Evolutionary conservation across 2,888 invertebrate genomes (phyloP).

Genomic region (Autographa pulchrina): DNA sequence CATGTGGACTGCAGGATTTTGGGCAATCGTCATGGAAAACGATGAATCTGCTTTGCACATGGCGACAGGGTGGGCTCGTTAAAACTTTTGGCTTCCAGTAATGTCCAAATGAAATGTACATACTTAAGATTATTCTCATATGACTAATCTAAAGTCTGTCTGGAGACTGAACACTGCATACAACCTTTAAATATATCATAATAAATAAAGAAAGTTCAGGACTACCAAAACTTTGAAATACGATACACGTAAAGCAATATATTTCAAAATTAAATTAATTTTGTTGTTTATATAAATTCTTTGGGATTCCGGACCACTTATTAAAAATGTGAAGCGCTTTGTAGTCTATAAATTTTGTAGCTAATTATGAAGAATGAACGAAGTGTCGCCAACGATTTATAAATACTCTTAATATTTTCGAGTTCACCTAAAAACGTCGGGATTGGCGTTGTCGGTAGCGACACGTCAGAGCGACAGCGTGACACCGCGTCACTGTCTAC

Average conservation of each 20-base stretch:
- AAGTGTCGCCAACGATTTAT: constrained; percentile 54
- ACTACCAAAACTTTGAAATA: constrained; percentile 28
- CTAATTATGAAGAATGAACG: constrained; percentile 64
- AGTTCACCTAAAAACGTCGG: constrained; percentile 74
- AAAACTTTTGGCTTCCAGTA: constrained; percentile 80
- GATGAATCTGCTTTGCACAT: constrained; percentile 85
- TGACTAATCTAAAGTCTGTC: constrained; percentile 43
- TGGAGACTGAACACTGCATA: constrained; percentile 13
- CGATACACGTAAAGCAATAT: constrained; percentile 29
- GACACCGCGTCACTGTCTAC: constrained; percentile 61
- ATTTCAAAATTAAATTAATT: constrained; percentile 43
- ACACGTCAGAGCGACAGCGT: constrained; percentile 45
- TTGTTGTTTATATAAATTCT: constrained; percentile 29
- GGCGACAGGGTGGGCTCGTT: constrained; percentile 72
- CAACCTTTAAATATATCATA: constrained; percentile 26
- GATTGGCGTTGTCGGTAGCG: constrained; percentile 61
- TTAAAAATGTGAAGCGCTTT: constrained; percentile 42
- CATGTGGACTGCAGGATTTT: constrained; percentile 86
- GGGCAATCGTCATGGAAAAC: constrained; percentile 73
- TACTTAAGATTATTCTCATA: constrained; percentile 42
- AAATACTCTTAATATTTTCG: constrained; percentile 69
- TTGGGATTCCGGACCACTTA: constrained; percentile 43
- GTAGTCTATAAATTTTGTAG: constrained; percentile 55
- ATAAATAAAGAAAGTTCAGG: constrained; percentile 16
- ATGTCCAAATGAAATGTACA: constrained; percentile 62